These are phyloP conservation scores for Pyrgus malvae DNA, from an alignment of 2,888 invertebrate genomes.

Conservation along the genomic window DNA sequence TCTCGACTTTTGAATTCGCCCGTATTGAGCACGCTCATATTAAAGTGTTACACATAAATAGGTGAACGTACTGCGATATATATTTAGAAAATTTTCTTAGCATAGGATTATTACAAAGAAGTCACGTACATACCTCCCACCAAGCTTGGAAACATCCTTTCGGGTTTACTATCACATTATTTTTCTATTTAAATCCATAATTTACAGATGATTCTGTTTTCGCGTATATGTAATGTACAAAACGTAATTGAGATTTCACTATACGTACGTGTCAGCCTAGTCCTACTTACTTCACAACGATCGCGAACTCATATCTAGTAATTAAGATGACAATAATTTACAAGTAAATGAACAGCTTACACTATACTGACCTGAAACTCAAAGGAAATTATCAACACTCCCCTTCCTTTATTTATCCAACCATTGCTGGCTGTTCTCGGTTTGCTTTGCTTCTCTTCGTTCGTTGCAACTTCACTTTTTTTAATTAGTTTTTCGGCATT, in stretches of 20 bases:
- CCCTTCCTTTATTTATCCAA: slow-evolving; percentile 14
- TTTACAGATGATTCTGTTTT: slow-evolving; percentile 4
- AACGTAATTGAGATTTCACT: slow-evolving; percentile 22
- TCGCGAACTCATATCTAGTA: not conserved
- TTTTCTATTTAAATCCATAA: not conserved
- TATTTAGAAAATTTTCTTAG: slow-evolving; percentile 26
- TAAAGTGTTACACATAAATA: slow-evolving; percentile 25
- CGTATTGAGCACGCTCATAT: slow-evolving; percentile 19
- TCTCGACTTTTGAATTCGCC: slow-evolving; percentile 2
- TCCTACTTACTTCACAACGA: not conserved
- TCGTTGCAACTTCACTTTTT: not conserved
- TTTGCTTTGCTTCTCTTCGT: slow-evolving; percentile 4
- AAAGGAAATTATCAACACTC: slow-evolving; percentile 19
- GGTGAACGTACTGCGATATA: slow-evolving; percentile 27
- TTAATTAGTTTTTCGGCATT: not conserved
- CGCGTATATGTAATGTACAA: slow-evolving; percentile 8
- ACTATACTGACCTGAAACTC: slow-evolving; percentile 12
- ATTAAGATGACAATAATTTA: not conserved
- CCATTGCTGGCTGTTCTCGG: too few species aligned
- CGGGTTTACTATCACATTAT: not conserved
- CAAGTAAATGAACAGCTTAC: not conserved
- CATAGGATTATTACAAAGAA: slow-evolving; percentile 17
- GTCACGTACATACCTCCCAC: slow-evolving; percentile 14
- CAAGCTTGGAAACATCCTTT: slow-evolving; percentile 3
- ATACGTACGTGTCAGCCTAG: slow-evolving; percentile 4